A percentile compares a stretch with the other conserved stretches of the same genome.
Evolutionary conservation across 1,140 invertebrate species (phyloP).

Genomic region (Heliconius melpomene): DNA sequence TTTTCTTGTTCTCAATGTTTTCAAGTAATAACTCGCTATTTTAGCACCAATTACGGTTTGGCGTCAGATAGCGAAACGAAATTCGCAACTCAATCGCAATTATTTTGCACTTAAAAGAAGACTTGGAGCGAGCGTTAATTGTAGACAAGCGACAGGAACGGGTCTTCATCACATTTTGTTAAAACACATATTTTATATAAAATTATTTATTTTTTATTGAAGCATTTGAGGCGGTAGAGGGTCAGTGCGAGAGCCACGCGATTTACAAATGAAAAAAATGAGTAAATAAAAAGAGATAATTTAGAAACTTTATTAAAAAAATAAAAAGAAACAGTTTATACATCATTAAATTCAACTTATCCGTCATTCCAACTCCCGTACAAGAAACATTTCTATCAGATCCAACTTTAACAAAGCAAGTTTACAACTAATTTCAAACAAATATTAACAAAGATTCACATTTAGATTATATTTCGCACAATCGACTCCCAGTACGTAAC

Average conservation of each 20-base stretch:
- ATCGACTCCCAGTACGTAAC: conserved; percentile 31
- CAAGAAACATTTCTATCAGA: conserved; percentile 8
- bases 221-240: too few species aligned
- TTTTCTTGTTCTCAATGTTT: conserved; percentile 52
- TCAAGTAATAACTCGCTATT: conserved; percentile 66
- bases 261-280: neutral
- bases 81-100: conserved; percentile 73
- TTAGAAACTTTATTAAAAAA: neutral
- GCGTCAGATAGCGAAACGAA: conserved; percentile 68
- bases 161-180: neutral
- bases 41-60: conserved; percentile 71
- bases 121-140: conserved; percentile 69
- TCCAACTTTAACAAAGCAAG: neutral
- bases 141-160: conserved; percentile 46
- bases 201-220: neutral
- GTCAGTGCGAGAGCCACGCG: too few species aligned
- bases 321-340: neutral
- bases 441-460: conserved; percentile 31
- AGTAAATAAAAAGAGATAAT: too few species aligned
- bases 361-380: neutral
- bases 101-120: conserved; percentile 72
- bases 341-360: neutral
- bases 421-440: conserved; percentile 15
- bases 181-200: neutral
- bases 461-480: conserved; percentile 32